Conservation (phyloP, 2,113 vertebrate genomes). For the Columba janthina region DNA sequence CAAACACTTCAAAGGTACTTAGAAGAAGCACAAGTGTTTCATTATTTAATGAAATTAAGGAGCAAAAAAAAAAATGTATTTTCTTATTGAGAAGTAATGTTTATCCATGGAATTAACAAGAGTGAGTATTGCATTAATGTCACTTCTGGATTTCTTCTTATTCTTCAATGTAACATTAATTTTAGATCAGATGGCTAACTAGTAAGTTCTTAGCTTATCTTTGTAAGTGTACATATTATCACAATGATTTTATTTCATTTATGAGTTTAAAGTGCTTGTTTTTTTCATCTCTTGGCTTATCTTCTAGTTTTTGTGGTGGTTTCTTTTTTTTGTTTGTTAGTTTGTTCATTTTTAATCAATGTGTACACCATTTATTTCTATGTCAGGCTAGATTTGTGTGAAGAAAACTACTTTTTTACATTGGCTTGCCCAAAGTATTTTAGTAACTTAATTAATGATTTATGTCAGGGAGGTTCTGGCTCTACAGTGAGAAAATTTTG, state of each 20-base stretch:
- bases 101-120: not conserved
- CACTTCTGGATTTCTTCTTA: not conserved
- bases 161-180: not conserved
- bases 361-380: not conserved
- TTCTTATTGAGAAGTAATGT: not conserved
- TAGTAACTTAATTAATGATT: not conserved
- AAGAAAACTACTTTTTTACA: not conserved
- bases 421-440: not conserved
- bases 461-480: not conserved
- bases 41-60: not conserved
- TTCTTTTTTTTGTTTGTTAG: not conserved
- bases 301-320: not conserved
- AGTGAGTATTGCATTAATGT: not conserved
- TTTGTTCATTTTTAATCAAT: not conserved
- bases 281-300: not conserved
- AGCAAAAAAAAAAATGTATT: not conserved
- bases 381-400: not conserved
- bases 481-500: not conserved
- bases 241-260: not conserved
- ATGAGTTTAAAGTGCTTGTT: not conserved
- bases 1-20: not conserved
- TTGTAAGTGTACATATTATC: not conserved
- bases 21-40: not conserved
- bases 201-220: not conserved
- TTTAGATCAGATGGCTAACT: not conserved